Evolutionary conservation across 2,113 vertebrate genomes (phyloP).

Genomic region (Nycticebus coucang): DNA sequence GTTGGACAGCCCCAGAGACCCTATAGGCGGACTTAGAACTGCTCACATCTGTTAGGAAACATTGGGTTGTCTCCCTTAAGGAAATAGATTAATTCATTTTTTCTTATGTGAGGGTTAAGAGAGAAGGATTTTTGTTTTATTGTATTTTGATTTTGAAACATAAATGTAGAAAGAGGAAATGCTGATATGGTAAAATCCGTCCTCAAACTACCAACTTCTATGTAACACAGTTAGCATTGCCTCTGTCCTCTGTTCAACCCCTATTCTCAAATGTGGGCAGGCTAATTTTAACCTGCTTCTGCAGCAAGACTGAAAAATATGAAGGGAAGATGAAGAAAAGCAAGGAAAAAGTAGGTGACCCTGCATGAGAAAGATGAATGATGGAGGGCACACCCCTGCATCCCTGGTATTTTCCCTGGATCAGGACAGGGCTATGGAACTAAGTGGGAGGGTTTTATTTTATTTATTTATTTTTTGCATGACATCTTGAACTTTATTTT

Average conservation of each 20-base stretch:
- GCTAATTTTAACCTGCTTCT: not conserved
- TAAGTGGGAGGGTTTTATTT: rapidly evolving
- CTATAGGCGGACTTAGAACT: not conserved
- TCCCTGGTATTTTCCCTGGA: not conserved
- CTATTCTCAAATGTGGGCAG: not conserved
- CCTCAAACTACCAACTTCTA: not conserved
- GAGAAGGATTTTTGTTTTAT: not conserved
- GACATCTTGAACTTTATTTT: not conserved
- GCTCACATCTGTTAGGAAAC: not conserved
- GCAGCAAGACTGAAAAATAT: not conserved
- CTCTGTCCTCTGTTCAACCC: not conserved
- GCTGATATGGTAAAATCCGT: not conserved
- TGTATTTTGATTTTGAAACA: not conserved
- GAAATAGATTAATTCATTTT: not conserved
- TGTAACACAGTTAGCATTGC: not conserved
- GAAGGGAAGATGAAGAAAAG: not conserved
- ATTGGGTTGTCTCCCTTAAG: not conserved
- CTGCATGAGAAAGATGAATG: rapidly evolving
- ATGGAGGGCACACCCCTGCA: rapidly evolving
- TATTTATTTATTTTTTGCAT: no score
- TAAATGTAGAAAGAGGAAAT: not conserved
- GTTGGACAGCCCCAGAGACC: not conserved
- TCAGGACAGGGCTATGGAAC: not conserved
- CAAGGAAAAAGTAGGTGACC: not conserved
- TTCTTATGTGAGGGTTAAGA: not conserved